Percentiles rank a stretch among this genome's conserved stretches.
Evolutionary conservation across 2,888 invertebrate species (phyloP).

Genomic region (Epistrophe eligans): DNA sequence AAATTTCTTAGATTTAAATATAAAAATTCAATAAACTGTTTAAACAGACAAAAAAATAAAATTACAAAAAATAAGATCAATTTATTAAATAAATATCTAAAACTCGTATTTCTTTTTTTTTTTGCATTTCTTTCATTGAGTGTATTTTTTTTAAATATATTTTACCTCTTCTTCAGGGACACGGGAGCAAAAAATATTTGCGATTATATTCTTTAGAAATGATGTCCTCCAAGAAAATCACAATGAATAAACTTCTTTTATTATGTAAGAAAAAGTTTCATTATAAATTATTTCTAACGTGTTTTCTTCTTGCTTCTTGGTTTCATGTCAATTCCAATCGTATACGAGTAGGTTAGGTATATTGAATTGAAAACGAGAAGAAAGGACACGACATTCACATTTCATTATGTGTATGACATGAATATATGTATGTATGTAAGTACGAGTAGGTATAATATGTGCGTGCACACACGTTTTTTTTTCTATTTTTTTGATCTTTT

Average conservation of each 20-base stretch:
- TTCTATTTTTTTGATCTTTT: constrained; percentile 24
- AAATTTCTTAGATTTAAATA: too few species aligned
- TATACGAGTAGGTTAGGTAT: too few species aligned
- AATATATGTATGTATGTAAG: too few species aligned
- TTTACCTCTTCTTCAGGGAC: not conserved
- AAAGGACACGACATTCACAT: constrained; percentile 16
- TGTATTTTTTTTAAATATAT: not conserved
- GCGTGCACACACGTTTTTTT: not conserved
- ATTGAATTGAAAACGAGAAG: constrained; percentile 17
- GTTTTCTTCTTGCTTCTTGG: not conserved
- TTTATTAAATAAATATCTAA: too few species aligned
- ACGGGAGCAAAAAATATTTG: not conserved
- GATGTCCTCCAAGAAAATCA: not conserved
- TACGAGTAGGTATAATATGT: not conserved
- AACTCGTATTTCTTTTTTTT: too few species aligned
- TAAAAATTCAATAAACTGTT: too few species aligned
- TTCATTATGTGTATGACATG: constrained; percentile 4
- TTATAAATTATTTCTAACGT: not conserved
- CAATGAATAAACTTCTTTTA: not conserved
- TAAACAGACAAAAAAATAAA: too few species aligned
- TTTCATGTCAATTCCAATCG: constrained; percentile 8
- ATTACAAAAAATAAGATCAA: too few species aligned
- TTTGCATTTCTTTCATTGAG: not conserved
- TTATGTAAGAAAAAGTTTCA: constrained; percentile 6
- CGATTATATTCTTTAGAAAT: not conserved